Percentiles rank a stretch among this genome's conserved stretches.
phyloP scores from a whole-genome alignment of 2,113 vertebrate species.

The Rhinoderma darwinii region DNA sequence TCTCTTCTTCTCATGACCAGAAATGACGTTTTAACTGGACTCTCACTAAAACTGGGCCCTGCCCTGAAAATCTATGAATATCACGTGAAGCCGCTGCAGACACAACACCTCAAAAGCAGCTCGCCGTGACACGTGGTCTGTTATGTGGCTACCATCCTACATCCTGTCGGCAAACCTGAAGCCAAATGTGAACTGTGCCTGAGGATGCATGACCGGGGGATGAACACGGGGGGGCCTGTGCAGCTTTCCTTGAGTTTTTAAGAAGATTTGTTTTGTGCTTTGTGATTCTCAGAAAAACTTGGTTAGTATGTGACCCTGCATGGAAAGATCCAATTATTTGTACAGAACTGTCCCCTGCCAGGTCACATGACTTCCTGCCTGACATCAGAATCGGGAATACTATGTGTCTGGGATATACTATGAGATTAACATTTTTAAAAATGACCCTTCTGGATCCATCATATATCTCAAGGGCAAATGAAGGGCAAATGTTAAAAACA shows the following conservation, averaged over 20 bases:
- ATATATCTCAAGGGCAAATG: background rate
- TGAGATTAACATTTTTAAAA: background rate
- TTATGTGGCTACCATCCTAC: background rate
- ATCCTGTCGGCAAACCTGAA: background rate
- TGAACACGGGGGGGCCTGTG: background rate
- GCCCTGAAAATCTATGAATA: constrained; percentile 99
- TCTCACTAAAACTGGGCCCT: constrained; percentile 97
- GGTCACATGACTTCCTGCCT: background rate
- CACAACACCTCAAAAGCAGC: constrained; percentile 92
- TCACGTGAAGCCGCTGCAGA: constrained; percentile 96
- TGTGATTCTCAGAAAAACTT: background rate
- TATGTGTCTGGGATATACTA: background rate
- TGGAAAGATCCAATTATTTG: background rate
- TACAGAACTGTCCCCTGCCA: background rate
- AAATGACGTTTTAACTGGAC: constrained; percentile 95
- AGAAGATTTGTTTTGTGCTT: background rate
- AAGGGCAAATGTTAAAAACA: background rate
- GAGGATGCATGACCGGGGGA: background rate
- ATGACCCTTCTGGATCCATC: background rate
- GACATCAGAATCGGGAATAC: background rate
- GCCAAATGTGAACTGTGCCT: background rate
- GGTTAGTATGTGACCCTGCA: background rate
- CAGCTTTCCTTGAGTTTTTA: background rate
- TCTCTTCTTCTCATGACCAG: constrained; percentile 98
- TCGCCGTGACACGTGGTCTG: constrained; percentile 75